Base-by-base conservation (phyloP, 2,888 invertebrate genomes). In the Drosophila bunnanda region DNA sequence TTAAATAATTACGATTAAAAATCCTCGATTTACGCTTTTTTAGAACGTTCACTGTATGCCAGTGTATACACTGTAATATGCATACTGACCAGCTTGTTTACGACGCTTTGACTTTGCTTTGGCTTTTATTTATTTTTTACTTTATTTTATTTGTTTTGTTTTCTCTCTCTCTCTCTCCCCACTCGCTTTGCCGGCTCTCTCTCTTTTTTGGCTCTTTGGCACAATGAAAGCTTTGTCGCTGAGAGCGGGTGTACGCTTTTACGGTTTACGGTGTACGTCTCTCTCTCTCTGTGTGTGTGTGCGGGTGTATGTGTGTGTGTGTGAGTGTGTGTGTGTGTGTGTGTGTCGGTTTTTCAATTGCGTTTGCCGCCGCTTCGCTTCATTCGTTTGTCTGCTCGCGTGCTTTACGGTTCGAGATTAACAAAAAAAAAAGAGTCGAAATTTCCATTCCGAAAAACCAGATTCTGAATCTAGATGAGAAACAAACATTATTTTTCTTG, bases 341-440 rank as follows among this genome's bases (percentile, higher is more conserved):
- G 44, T 73, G 66, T 73, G 52, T 88, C 85, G 79, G 89, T 85
- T 79, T 89, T 88, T 89, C 77, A 85, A 82, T 88, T 79, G 69
- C 85, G 76, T 56, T 68, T 64, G 79, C 71, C 77, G 89, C 89
- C 79, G 88, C 88, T 84, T 89, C 82, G 89, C 89, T 82, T 82
- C 82, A 83, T 83, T 83, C 83, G 83, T 82, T 83, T 83, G 82
- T 61, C 72, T 89, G 88, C 82, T 83, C 82, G 82, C 82, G 86
- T 89, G 83, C 85, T 75, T 85, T 85, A 82, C 89, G 59, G 83
- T 88, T 83, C 75, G 58, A 76, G 76, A 76, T 72, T 72, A 68
- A 72, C 53, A 34, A 55, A 52, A 55, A 25, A 25, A 25, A 25
- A 25, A 25, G n/a, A 68, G 50, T 52, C 32, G 22, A 52, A 52